phyloP scores from a whole-genome alignment of 2,888 invertebrate genomes.

The Melanchra persicariae region DNA sequence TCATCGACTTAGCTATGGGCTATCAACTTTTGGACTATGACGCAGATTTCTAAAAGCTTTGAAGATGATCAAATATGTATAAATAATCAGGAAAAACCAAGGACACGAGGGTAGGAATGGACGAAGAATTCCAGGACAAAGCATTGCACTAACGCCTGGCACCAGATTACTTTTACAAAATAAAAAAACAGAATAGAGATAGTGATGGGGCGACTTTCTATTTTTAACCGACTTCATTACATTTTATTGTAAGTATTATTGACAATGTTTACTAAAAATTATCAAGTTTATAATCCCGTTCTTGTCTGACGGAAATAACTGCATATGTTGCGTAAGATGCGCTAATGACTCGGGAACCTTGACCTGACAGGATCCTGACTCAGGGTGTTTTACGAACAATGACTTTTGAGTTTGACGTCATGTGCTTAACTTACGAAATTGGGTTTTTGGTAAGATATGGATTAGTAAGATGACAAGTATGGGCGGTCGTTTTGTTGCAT shows the following conservation, averaged over 20 bases:
- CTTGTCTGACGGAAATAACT: slow-evolving; percentile 50
- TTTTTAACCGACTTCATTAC: background rate
- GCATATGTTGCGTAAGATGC: slow-evolving; percentile 54
- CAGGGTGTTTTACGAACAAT: slow-evolving; percentile 50
- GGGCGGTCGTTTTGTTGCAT: slow-evolving; percentile 1
- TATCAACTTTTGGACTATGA: slow-evolving; percentile 5
- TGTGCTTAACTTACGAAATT: slow-evolving; percentile 15
- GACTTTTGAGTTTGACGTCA: slow-evolving; percentile 50
- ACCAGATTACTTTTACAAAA: background rate
- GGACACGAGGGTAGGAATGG: background rate
- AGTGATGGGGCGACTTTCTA: background rate
- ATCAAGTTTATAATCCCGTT: slow-evolving; percentile 35
- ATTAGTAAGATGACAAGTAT: slow-evolving; percentile 20
- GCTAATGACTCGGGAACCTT: slow-evolving; percentile 51
- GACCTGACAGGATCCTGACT: slow-evolving; percentile 56
- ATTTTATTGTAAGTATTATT: background rate
- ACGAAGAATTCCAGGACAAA: background rate
- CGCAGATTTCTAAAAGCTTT: background rate
- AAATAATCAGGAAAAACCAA: fast-evolving
- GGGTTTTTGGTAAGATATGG: slow-evolving; percentile 21
- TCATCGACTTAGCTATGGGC: slow-evolving; percentile 2
- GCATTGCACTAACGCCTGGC: background rate
- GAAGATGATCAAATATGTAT: background rate
- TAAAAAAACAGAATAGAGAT: background rate
- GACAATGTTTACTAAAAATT: slow-evolving; percentile 2